Evolutionary conservation across 2,888 invertebrate genomes (phyloP), one percentile per base, ranked within the genome.

Genomic region (Agriopis aurantiaria): DNA sequence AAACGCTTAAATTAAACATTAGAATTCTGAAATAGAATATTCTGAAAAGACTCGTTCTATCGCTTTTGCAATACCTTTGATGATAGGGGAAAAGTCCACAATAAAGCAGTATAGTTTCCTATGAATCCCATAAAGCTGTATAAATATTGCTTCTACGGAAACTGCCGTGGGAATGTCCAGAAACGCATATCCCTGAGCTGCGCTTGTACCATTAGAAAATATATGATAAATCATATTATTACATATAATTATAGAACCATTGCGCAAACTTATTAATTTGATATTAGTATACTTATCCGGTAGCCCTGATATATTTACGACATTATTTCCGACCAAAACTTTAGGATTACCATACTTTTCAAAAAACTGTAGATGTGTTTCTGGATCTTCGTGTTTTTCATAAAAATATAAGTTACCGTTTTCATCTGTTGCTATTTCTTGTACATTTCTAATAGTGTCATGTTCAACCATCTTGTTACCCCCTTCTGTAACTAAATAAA

Each of bases 331-430:
- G n/a, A 63, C 62, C 45, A 46, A 23, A 12, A 63, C 62, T 40
- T 65, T 65, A 8, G 64, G 64, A 14, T 51, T 57, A 6, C 11
- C 8, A 46, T 57, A 23, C 43, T 49, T 57, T 43, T 57, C 57
- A 51, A 41, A 57, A 23, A 23, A 57, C 48, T 17, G 14, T 23
- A 23, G 23, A 43, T 65, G 14, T 8, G 23, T 56, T 11, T 65
- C 64, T 41, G 41, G 41, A 10, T 57, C 64, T 43, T 57, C 49
- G 23, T 57, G 57, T 43, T 41, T 57, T n/a, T 51, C 49, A 12
- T 43, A 49, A 48, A 51, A 65, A 57, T 65, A 65, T 40, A 65
- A 65, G 23, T 65, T 57, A 43, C 51, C 41, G 9, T 57, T 49
- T 2, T 5, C 49, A 23, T 57, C 64, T 46, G 48, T 14, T 7